Evolutionary conservation across 37 sponge, comb jelly and placozoan species (phyloP), one percentile per base, ranked within the genome.

Genomic region (Halisarca cf. caerulea): DNA sequence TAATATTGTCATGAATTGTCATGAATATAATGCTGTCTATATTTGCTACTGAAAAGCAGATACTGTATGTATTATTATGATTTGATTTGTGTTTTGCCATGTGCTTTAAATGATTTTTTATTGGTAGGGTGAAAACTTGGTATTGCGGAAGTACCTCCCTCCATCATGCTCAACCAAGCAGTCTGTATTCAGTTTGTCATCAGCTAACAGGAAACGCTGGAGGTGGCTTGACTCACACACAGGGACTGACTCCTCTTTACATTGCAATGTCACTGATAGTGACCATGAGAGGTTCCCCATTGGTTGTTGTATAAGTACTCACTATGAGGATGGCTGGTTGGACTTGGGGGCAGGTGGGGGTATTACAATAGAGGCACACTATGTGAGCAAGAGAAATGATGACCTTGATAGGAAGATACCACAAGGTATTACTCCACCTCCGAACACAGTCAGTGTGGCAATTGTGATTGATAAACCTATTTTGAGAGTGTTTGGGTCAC

Each of bases 301-400:
- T 83, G 93, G 93, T 0, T 84, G 41, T 45, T 35, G 90, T 35
- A 64, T 41, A 0, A 73, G 30, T 23, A 93, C 93, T 32, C 58
- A 25, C 11, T 84, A 83, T 61, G 79, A 89, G 61, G 78, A 81
- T 84, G 93, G 93, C 17, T 93, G 93, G 93, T 9, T 93, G n/a
- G 93, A 93, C 79, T 20, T 93, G 15, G 90, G 80, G 53, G 89
- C 87, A 84, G 90, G 93, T 8, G 78, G 81, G 2, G 58, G 23
- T 20, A 80, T 93, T 41, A 55, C 85, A 30, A 80, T 93, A n/a
- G 47, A 38, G 25, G 78, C 89, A 9, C 54, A 71, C 15, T 89
- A 93, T 44, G 4, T 8, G 18, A 75, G 87, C 53, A 80, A 59
- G n/a, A 43, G 45, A 35, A 80, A 87, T 84, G 87, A 87, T 27